These are phyloP conservation scores for Gadus macrocephalus DNA, from an alignment of 2,113 vertebrate species.

Conservation along the genomic window DNA sequence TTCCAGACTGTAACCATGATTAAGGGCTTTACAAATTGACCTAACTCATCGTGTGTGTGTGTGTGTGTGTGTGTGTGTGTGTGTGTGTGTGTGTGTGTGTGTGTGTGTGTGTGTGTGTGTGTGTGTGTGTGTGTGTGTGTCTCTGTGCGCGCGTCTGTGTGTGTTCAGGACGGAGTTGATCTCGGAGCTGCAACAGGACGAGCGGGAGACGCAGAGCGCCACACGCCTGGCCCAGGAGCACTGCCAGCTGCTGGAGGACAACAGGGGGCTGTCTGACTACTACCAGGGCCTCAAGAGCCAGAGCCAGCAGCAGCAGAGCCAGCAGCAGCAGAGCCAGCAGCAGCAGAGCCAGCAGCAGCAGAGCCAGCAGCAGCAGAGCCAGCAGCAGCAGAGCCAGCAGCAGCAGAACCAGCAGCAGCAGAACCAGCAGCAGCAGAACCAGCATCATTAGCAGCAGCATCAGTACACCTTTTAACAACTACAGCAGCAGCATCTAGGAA, in stretches of 20 bases:
- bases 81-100: slow-evolving; percentile 6
- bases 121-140: slow-evolving; percentile 6
- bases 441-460: not conserved
- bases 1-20: not conserved
- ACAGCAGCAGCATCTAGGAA: too few species aligned
- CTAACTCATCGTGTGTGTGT: not conserved
- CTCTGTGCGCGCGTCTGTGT: not conserved
- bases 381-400: slow-evolving; percentile 72
- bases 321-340: slow-evolving; percentile 85
- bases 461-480: not conserved
- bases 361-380: slow-evolving; percentile 88
- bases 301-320: slow-evolving; percentile 88
- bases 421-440: slow-evolving; percentile 80
- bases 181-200: slow-evolving; percentile 94
- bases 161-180: slow-evolving; percentile 83
- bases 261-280: slow-evolving; percentile 86
- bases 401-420: slow-evolving; percentile 85
- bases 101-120: slow-evolving; percentile 6
- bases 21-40: not conserved
- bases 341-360: slow-evolving; percentile 90
- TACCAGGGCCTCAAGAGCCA: slow-evolving; percentile 90
- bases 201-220: slow-evolving; percentile 94
- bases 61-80: slow-evolving; percentile 9
- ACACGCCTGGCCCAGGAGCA: slow-evolving; percentile 93
- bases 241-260: slow-evolving; percentile 94